Evolutionary conservation across 2,888 invertebrate species (phyloP).

Genomic region (Crocallis elinguaria): DNA sequence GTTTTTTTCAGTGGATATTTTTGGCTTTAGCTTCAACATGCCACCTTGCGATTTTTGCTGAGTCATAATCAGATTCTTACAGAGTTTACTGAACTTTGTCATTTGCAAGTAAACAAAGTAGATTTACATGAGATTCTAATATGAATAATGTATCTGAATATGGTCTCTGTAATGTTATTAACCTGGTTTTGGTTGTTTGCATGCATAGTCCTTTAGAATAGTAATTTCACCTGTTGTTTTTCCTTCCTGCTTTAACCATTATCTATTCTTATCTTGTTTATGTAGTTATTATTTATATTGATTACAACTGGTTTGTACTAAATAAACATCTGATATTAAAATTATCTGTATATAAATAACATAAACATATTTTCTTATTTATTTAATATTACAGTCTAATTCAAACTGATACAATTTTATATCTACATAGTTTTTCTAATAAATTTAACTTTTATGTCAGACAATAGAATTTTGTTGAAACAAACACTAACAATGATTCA

Average conservation of each 20-base stretch:
- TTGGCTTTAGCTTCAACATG: conserved; percentile 68
- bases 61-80: conserved; percentile 44
- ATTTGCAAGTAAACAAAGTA: neutral
- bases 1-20: conserved; percentile 67
- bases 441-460: no score
- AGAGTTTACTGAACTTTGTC: neutral
- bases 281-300: neutral
- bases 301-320: neutral
- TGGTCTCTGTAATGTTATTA: conserved; percentile 20
- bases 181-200: conserved; percentile 25
- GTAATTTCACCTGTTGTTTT: neutral
- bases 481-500: conserved; percentile 2
- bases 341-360: no score
- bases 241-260: neutral
- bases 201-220: conserved; percentile 6
- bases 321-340: neutral
- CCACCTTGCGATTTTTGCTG: conserved; percentile 77
- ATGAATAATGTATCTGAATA: conserved; percentile 10
- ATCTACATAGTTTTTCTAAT: no score
- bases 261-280: neutral
- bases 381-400: no score
- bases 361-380: no score
- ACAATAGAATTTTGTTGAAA: no score
- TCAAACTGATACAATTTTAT: no score
- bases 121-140: neutral